Base-by-base conservation (phyloP, 92 coral and sea anemone genomes). In the Phenganax marumi region DNA sequence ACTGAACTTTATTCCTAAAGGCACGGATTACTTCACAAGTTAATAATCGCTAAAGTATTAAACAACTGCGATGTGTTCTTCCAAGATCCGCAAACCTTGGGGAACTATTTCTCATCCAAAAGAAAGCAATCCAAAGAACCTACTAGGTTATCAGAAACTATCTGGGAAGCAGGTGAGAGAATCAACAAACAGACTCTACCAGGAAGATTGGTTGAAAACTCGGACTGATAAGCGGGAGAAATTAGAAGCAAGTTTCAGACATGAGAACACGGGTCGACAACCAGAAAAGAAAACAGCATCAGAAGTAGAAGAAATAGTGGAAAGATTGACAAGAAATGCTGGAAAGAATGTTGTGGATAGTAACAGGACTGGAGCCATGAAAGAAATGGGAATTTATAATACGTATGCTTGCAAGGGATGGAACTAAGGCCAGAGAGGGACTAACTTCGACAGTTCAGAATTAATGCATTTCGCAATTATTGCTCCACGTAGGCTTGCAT, bases 21-120 rank as follows among this genome's bases (percentile, higher is more conserved):
- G 63, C 63, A 14, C 7, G 17, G 63, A 23, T 58, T 8, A 14
- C 65, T 58, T 12, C 65, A 58, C 65, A 14, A 7, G 8, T 33
- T 33, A 33, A 33, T 33, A 33, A 33, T 33, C 43, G 43, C 65
- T 23, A 5, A 14, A 26, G 18, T 10, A 69, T 52, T 49, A 4
- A 55, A 70, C n/a, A 55, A 23, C 48, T 47, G 12, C 25, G 48
- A 60, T 63, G 83, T 61, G 48, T 33, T 33, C 72, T 12, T 56
- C 51, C 7, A 78, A 78, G 47, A 78, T 78, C 12, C 83, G 83
- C 50, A 90, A 94, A 62, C 91, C 98, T 0, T 94, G 97, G 98
- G 98, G 97, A 82, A 94, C 98, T 2, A 92, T 94, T 1, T 92
- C 97, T 52, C 98, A 94, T 89, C 98, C 98, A 0, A 94, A 88